phyloP scores from a whole-genome alignment of 2,113 vertebrate species.

The Deroptyus accipitrinus region DNA sequence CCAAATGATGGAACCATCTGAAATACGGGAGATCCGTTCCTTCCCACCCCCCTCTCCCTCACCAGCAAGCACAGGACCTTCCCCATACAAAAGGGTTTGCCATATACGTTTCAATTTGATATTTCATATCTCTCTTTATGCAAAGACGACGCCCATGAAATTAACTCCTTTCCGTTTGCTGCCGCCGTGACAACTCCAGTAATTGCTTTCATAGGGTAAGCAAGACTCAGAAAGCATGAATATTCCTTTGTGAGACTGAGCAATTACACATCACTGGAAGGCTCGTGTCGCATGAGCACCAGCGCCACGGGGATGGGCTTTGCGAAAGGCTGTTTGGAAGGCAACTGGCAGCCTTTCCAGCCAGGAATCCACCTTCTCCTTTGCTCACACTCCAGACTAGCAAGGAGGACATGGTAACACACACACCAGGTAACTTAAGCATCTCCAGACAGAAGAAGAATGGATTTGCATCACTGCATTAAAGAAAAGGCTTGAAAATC shows the following conservation, averaged over 20 bases:
- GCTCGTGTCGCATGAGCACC: rapidly evolving
- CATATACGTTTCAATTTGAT: constrained; percentile 37
- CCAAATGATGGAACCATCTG: background rate
- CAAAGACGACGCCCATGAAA: constrained; percentile 43
- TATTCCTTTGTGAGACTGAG: constrained; percentile 16
- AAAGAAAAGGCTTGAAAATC: background rate
- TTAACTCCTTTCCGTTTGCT: constrained; percentile 13
- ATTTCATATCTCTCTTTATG: constrained; percentile 11
- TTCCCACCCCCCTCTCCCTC: background rate
- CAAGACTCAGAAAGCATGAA: constrained; percentile 18
- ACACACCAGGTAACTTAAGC: background rate
- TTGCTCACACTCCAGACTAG: rapidly evolving
- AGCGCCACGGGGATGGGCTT: rapidly evolving
- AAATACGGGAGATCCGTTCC: background rate
- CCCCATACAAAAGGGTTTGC: constrained; percentile 17
- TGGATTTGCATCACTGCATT: background rate
- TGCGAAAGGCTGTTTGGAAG: rapidly evolving
- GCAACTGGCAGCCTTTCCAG: background rate
- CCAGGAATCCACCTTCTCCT: background rate
- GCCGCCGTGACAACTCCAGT: background rate
- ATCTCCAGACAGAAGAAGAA: background rate
- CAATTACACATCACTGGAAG: background rate
- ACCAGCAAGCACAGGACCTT: background rate
- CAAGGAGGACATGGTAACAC: background rate
- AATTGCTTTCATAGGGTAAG: constrained; percentile 55